Evolutionary conservation across 1,140 invertebrate genomes (phyloP).

Genomic region (Chironomus tepperi): DNA sequence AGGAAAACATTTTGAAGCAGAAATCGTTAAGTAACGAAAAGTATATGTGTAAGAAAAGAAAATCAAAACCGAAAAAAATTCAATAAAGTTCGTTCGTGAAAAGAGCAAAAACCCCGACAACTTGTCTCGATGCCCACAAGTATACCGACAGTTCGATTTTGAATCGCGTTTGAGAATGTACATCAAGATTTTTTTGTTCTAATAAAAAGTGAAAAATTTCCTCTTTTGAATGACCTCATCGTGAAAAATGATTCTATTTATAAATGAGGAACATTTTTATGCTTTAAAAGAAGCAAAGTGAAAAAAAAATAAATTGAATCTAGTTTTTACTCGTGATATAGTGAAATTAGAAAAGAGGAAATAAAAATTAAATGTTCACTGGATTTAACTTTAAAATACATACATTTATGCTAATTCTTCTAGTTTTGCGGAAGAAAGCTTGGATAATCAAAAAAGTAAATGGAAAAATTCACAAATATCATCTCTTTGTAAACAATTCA

Average conservation of each 20-base stretch:
- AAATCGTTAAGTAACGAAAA: background rate
- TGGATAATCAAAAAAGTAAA: no score
- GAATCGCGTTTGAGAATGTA: conserved; percentile 16
- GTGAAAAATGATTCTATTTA: conserved; percentile 8
- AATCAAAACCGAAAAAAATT: conserved; percentile 1
- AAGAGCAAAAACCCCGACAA: conserved; percentile 22
- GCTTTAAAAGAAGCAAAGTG: background rate
- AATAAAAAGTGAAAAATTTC: background rate
- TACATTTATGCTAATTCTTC: conserved; percentile 18
- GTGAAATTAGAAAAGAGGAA: background rate
- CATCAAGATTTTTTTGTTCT: conserved; percentile 1
- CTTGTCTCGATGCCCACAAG: conserved; percentile 1
- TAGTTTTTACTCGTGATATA: background rate
- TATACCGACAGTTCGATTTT: conserved; percentile 6
- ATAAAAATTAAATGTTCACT: background rate
- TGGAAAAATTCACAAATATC: no score
- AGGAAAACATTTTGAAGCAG: background rate
- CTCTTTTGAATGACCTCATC: conserved; percentile 1
- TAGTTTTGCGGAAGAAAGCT: background rate
- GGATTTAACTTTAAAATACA: background rate
- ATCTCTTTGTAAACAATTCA: no score
- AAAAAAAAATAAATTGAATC: conserved; percentile 3
- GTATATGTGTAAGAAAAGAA: background rate
- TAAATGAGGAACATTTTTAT: background rate
- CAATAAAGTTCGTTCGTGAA: background rate